These are phyloP conservation scores for Telenomus remus DNA, from an alignment of 1,140 invertebrate species.

Conservation along the genomic window DNA sequence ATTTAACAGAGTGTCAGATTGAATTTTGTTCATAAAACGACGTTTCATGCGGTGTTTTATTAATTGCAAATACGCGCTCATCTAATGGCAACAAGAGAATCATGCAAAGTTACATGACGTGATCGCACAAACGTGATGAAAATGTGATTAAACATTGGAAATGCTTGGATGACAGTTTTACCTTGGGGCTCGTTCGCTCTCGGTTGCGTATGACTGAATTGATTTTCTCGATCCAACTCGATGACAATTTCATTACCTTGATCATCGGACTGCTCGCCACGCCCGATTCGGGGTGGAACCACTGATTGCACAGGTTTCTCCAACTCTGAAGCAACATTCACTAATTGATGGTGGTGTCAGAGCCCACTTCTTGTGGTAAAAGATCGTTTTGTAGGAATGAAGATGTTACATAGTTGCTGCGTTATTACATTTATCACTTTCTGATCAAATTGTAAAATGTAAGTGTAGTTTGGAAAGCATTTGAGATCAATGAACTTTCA, in stretches of 20 bases:
- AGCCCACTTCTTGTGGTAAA: conserved; percentile 30
- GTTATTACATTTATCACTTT: background rate
- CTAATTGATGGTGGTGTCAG: conserved; percentile 61
- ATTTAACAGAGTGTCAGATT: conserved; percentile 21
- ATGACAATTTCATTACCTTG: conserved; percentile 76
- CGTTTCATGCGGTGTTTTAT: conserved; percentile 21
- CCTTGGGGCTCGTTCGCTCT: conserved; percentile 75
- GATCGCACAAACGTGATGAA: conserved; percentile 1
- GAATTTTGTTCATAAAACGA: conserved; percentile 6
- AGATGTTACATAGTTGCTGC: conserved; percentile 21
- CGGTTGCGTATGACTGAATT: conserved; percentile 74
- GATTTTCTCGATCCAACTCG: conserved; percentile 75
- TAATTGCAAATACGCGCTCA: background rate
- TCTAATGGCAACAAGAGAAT: conserved; percentile 25
- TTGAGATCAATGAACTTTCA: background rate
- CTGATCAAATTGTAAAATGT: too few relatives aligned
- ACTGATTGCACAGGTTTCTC: conserved; percentile 72
- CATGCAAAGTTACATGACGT: conserved; percentile 14
- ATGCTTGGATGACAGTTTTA: conserved; percentile 62
- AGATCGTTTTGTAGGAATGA: conserved; percentile 26
- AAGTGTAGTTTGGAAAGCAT: too few relatives aligned
- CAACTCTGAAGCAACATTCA: conserved; percentile 74
- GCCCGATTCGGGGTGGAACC: conserved; percentile 69
- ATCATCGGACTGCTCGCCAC: conserved; percentile 70
- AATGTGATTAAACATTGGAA: conserved; percentile 28